Conservation (phyloP, 2,113 vertebrate genomes). For the Bagarius yarrelli region DNA sequence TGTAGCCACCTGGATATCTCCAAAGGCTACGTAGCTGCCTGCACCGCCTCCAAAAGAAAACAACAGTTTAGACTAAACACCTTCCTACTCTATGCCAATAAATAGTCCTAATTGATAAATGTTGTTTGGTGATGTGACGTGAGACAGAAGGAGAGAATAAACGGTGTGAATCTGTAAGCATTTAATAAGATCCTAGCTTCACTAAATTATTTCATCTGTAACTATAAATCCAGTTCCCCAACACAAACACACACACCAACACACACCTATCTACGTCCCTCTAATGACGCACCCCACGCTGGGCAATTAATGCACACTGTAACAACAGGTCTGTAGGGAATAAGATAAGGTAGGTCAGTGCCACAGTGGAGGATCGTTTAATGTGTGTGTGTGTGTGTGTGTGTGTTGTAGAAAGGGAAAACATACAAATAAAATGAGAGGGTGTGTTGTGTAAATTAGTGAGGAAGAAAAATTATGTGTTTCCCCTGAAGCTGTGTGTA, state of each 20-base stretch:
- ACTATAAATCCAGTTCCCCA: slow-evolving; percentile 16
- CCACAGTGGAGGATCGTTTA: neutral
- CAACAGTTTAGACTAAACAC: slow-evolving; percentile 51
- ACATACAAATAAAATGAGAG: neutral
- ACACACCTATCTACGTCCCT: slow-evolving; percentile 11
- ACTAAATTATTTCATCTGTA: slow-evolving; percentile 36
- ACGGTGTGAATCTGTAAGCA: slow-evolving; percentile 33
- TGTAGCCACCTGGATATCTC: slow-evolving; percentile 54
- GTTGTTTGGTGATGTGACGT: neutral
- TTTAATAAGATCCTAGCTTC: slow-evolving; percentile 47
- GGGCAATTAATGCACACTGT: slow-evolving; percentile 30
- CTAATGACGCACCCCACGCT: slow-evolving; percentile 14
- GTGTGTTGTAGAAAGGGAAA: neutral
- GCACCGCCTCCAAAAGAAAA: slow-evolving; percentile 41
- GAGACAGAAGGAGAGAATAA: neutral
- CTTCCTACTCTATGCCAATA: slow-evolving; percentile 43
- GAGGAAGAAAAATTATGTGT: slow-evolving; percentile 30
- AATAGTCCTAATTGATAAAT: slow-evolving; percentile 33
- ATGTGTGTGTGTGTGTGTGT: neutral
- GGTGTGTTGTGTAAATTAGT: slow-evolving; percentile 18
- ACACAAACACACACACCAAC: slow-evolving; percentile 15
- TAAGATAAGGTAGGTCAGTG: slow-evolving; percentile 30
- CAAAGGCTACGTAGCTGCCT: slow-evolving; percentile 30
- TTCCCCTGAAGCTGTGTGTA: slow-evolving; percentile 20
- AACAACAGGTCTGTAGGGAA: slow-evolving; percentile 37